These are phyloP conservation scores for Lycocerus yunnanus DNA, from an alignment of 2,888 invertebrate species.

Conservation along the genomic window DNA sequence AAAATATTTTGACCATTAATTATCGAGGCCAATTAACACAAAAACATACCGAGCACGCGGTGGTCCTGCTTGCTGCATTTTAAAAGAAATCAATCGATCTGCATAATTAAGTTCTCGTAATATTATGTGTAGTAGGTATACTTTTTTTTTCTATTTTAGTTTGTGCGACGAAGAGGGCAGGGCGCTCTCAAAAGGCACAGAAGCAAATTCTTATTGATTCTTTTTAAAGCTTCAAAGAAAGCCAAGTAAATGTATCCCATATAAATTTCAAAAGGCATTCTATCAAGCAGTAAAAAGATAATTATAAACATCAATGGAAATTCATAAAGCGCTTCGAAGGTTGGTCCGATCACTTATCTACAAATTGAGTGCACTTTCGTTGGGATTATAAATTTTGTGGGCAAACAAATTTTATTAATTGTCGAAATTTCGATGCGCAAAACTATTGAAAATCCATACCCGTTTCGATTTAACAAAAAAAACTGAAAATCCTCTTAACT, in stretches of 20 bases:
- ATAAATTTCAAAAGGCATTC: background rate
- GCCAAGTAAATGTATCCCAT: background rate
- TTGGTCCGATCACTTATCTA: background rate
- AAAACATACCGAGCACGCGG: background rate
- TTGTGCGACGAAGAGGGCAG: background rate
- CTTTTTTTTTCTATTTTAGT: background rate
- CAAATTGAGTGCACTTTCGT: background rate
- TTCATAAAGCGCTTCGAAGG: background rate
- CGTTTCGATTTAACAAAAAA: background rate
- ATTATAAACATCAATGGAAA: background rate
- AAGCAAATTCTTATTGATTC: background rate
- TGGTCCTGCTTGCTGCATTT: background rate
- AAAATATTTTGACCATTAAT: background rate
- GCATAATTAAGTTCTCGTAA: no score
- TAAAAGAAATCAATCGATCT: background rate
- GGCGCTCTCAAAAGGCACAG: background rate
- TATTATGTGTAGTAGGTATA: no score
- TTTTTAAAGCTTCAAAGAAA: background rate
- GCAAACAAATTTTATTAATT: background rate
- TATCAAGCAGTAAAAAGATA: background rate
- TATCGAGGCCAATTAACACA: background rate
- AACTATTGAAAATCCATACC: background rate
- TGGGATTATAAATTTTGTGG: background rate
- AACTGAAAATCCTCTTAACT: background rate
- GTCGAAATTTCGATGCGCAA: background rate